These are phyloP conservation scores for Epinephelus malabaricus DNA, from an alignment of 2,797 vertebrate species.

Conservation along the genomic window DNA sequence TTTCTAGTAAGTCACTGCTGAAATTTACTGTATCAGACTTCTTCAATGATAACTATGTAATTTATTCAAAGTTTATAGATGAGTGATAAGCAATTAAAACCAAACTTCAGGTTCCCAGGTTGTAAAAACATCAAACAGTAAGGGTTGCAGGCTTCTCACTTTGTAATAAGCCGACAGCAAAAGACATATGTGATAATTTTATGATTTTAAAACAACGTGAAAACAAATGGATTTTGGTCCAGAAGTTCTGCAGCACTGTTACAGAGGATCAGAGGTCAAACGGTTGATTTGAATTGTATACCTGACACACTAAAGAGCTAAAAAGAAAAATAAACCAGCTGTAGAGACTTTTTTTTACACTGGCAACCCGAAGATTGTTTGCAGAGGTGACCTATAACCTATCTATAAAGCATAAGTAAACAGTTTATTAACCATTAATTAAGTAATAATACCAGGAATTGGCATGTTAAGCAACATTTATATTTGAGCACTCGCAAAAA, in stretches of 20 bases:
- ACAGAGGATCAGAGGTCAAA: neutral
- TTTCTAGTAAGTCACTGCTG: neutral
- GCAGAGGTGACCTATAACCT: neutral
- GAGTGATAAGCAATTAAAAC: neutral
- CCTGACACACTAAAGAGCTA: neutral
- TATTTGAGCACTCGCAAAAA: no score
- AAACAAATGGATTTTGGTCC: neutral
- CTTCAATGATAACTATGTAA: no score
- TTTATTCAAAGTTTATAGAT: neutral
- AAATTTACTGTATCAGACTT: neutral
- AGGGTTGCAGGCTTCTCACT: neutral
- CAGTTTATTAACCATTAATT: no score
- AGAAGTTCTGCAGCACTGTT: neutral
- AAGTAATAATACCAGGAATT: no score
- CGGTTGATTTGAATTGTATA: no score
- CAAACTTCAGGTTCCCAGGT: neutral
- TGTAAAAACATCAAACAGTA: neutral
- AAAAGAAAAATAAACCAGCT: neutral
- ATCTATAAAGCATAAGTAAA: no score
- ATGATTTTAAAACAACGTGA: neutral
- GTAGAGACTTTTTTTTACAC: neutral
- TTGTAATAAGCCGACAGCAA: neutral
- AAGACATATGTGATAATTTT: no score
- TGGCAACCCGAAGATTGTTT: no score
- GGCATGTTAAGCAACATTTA: no score